These are phyloP conservation scores for Orthosia cruda DNA, from an alignment of 2,888 invertebrate species.

Conservation along the genomic window DNA sequence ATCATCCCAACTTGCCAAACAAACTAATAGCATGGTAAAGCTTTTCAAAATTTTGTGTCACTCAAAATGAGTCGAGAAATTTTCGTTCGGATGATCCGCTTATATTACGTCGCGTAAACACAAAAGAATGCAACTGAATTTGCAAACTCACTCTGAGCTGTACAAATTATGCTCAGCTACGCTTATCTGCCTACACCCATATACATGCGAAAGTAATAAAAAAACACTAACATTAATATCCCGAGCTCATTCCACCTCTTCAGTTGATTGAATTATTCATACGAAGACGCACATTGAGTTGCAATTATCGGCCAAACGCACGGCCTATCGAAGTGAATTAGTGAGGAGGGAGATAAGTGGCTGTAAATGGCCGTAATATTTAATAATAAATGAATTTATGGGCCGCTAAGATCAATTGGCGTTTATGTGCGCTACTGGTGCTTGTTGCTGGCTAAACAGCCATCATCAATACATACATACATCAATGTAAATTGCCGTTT, in stretches of 20 bases:
- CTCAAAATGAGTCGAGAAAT: background rate
- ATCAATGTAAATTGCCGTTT: no score
- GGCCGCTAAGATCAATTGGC: constrained; percentile 41
- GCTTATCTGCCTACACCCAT: background rate
- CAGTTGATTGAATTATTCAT: constrained; percentile 79
- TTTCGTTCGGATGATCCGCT: background rate
- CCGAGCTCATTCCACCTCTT: constrained; percentile 33
- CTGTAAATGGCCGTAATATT: constrained; percentile 60
- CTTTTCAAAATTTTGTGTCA: background rate
- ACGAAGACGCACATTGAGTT: constrained; percentile 71
- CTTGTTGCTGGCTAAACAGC: constrained; percentile 30
- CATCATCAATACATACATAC: no score
- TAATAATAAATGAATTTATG: constrained; percentile 65
- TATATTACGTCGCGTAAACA: no score
- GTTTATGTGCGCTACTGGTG: constrained; percentile 23
- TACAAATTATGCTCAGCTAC: background rate
- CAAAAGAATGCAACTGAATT: no score
- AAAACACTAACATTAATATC: constrained; percentile 64
- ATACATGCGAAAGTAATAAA: constrained; percentile 58
- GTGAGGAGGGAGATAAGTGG: constrained; percentile 55
- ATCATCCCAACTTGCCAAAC: background rate
- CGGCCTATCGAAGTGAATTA: constrained; percentile 62
- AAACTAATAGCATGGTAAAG: background rate
- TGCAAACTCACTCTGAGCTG: background rate
- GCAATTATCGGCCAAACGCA: constrained; percentile 72